phyloP scores from a whole-genome alignment of 2,797 vertebrate species.

The Natrix natrix region DNA sequence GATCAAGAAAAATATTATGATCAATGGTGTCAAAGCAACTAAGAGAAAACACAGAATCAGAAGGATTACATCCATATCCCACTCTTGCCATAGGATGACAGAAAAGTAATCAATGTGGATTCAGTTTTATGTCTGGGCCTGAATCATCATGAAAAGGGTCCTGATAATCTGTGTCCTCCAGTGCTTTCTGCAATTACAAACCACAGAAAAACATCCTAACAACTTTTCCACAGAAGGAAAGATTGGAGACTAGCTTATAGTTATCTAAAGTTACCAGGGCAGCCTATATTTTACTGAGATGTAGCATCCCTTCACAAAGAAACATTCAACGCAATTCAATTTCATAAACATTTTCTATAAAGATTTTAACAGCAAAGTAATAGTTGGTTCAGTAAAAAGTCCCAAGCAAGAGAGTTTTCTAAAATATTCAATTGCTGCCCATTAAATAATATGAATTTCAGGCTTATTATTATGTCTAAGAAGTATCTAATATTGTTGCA shows the following conservation, averaged over 20 bases:
- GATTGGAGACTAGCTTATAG: neutral
- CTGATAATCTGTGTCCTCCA: neutral
- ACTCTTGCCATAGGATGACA: neutral
- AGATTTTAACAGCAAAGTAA: conserved; percentile 25
- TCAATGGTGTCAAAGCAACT: neutral
- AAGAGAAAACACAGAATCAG: neutral
- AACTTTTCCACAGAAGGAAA: neutral
- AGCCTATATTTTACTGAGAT: neutral
- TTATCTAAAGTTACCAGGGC: neutral
- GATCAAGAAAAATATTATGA: neutral
- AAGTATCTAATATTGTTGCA: conserved; percentile 8
- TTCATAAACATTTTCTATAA: neutral
- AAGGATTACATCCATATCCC: neutral
- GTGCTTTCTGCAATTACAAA: neutral
- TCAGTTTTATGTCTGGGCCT: neutral
- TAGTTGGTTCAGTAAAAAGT: neutral
- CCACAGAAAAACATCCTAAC: neutral
- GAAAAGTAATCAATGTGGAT: neutral
- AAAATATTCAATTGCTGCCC: conserved; percentile 40
- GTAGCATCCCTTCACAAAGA: neutral
- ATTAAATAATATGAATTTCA: conserved; percentile 37
- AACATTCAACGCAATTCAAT: neutral
- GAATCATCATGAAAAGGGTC: neutral
- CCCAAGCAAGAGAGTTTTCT: conserved; percentile 29
- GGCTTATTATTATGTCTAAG: conserved; percentile 21